Evolutionary conservation across 2,888 invertebrate genomes (phyloP).

Genomic region (Sarcophaga subvicina): DNA sequence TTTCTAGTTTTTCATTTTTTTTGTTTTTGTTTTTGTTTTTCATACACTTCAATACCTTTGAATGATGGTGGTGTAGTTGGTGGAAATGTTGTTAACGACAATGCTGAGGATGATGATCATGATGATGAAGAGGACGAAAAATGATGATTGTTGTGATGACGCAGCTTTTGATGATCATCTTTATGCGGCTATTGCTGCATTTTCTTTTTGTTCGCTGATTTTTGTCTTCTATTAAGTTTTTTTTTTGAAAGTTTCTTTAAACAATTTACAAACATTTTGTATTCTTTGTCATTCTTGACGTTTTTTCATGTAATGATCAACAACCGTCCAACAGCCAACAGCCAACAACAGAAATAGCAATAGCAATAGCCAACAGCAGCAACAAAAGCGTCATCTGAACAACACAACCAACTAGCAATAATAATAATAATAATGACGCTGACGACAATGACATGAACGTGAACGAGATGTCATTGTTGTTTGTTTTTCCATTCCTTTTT

Average conservation of each 20-base stretch:
- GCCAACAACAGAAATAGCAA: background rate
- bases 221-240: conserved; percentile 67
- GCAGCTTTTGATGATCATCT: conserved; percentile 63
- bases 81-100: conserved; percentile 21
- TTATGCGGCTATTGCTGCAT: conserved; percentile 42
- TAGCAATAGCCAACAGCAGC: conserved; percentile 34
- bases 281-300: conserved; percentile 68
- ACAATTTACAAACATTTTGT: conserved; percentile 63
- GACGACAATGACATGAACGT: conserved; percentile 71
- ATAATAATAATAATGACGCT: conserved; percentile 63
- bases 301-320: conserved; percentile 70
- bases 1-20: conserved; percentile 43
- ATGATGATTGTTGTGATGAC: conserved; percentile 57
- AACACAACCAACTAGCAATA: conserved; percentile 54
- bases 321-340: conserved; percentile 66
- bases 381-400: conserved; percentile 50
- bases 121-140: conserved; percentile 43
- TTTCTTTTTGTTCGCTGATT: conserved; percentile 38
- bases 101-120: conserved; percentile 28
- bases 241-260: conserved; percentile 18
- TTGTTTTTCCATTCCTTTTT: conserved; percentile 54
- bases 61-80: conserved; percentile 54
- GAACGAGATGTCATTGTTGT: conserved; percentile 71
- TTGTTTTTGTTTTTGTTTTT: no score
- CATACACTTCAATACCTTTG: conserved; percentile 49